Conservation (phyloP, 2,797 vertebrate species). For the Halcyon leucocephala region DNA sequence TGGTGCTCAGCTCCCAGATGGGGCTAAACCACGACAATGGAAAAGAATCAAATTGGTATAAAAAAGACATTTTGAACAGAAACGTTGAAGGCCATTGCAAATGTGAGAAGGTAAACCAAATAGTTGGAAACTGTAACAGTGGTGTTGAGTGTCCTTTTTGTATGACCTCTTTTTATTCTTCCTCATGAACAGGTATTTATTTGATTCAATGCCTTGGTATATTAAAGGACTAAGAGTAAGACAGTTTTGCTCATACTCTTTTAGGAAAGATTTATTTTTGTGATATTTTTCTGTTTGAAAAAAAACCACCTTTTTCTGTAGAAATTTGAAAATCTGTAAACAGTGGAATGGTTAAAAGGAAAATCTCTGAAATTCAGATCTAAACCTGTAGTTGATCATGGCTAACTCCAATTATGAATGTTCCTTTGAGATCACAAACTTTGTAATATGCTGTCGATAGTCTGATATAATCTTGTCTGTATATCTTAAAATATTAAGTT, state of each 20-base stretch:
- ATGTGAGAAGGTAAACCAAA: neutral
- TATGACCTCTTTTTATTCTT: neutral
- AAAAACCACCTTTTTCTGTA: neutral
- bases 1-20: no score
- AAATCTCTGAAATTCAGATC: neutral
- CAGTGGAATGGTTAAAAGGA: neutral
- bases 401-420: neutral
- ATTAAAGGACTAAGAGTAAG: neutral
- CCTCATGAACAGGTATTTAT: neutral
- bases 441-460: neutral
- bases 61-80: neutral
- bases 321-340: neutral
- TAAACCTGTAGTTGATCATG: neutral
- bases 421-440: neutral
- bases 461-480: neutral
- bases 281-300: neutral
- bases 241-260: neutral
- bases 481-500: neutral
- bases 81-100: neutral
- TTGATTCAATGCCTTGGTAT: neutral
- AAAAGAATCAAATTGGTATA: neutral
- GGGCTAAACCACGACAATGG: neutral
- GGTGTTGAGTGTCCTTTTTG: neutral
- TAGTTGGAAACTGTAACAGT: neutral
- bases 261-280: neutral